Base-by-base conservation (phyloP, 2,113 vertebrate species). In the Tiliqua scincoides region DNA sequence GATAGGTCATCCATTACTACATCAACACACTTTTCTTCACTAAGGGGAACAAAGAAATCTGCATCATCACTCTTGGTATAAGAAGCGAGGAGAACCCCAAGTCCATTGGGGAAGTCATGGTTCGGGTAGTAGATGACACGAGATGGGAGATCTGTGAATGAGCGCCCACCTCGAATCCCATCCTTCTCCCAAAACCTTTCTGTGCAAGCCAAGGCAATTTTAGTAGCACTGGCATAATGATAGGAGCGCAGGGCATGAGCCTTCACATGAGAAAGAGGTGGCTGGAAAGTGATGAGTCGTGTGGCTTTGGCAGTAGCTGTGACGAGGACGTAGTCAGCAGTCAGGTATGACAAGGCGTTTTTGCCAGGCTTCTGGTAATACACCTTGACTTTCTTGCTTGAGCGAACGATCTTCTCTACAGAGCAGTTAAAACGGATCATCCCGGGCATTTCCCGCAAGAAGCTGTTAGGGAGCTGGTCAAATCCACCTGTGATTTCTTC, bases 71-170 rank as follows among this genome's bases (percentile, higher is more conserved):
- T 96, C 90, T 92, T 87, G 3, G 97, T 97, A 90, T 97, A 97
- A 59, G 97, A 98, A 0, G 97, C 97, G 74, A 98, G 89, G 1
- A 98, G 90, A 12, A 93, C 94, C 0, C 97, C 95, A 0, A 94
- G 95, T 0, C 83, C 61, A 0, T 90, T 94, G 0, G 93, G 88
- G 77, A 97, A 94, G 63, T 84, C 89, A 89, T 97, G 97, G 86
- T 97, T 98, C 43, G 97, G 97, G 91, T 97, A 98, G 92, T 96
- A 93, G 85, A 98, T 97, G 82, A 94, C 96, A n/a, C 96, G 95
- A 0, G 96, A 96, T 3, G 96, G 97, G 0, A 88, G 82, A 89
- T 98, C 96, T 0, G 97, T 97, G 92, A 95, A 90, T 79, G 95
- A 97, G 70, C 95, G 96, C 5, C 97, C 97, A 2, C 97, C 95